phyloP scores from a whole-genome alignment of 2,888 invertebrate species.

The Meloe dianella region DNA sequence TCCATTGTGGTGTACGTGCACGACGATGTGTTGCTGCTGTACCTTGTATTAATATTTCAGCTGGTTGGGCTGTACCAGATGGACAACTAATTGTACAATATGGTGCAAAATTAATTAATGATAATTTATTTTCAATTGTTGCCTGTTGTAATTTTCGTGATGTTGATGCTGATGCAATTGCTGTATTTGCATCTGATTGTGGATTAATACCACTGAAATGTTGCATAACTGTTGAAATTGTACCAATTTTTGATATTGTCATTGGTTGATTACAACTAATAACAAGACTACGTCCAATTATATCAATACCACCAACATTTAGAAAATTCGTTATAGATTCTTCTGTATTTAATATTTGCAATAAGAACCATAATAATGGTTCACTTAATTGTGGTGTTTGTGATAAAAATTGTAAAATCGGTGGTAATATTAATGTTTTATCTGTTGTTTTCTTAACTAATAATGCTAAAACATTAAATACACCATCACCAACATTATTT shows the following conservation, averaged over 20 bases:
- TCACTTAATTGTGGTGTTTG: conserved; percentile 73
- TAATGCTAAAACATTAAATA: conserved; percentile 82
- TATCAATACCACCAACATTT: conserved; percentile 74
- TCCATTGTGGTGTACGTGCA: conserved; percentile 92
- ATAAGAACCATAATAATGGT: conserved; percentile 83
- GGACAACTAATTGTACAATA: conserved; percentile 65
- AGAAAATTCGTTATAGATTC: conserved; percentile 78
- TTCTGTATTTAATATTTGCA: conserved; percentile 79
- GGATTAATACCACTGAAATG: conserved; percentile 63
- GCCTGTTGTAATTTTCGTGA: conserved; percentile 57
- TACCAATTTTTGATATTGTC: conserved; percentile 63
- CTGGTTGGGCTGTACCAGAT: conserved; percentile 77
- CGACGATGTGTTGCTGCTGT: conserved; percentile 79
- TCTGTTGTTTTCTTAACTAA: conserved; percentile 78
- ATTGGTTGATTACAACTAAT: conserved; percentile 75
- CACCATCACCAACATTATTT: conserved; percentile 81
- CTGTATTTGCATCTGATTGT: conserved; percentile 53
- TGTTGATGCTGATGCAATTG: conserved; percentile 49
- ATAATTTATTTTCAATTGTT: conserved; percentile 72
- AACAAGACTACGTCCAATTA: conserved; percentile 80
- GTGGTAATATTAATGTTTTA: conserved; percentile 76
- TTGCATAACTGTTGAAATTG: conserved; percentile 66
- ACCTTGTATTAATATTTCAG: conserved; percentile 85
- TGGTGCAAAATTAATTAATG: conserved; percentile 88
- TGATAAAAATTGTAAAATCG: conserved; percentile 74